Percentiles rank a stretch among this genome's conserved stretches.
Conservation (phyloP, 92 coral and sea anemone species). For the Phenganax stokvisi region DNA sequence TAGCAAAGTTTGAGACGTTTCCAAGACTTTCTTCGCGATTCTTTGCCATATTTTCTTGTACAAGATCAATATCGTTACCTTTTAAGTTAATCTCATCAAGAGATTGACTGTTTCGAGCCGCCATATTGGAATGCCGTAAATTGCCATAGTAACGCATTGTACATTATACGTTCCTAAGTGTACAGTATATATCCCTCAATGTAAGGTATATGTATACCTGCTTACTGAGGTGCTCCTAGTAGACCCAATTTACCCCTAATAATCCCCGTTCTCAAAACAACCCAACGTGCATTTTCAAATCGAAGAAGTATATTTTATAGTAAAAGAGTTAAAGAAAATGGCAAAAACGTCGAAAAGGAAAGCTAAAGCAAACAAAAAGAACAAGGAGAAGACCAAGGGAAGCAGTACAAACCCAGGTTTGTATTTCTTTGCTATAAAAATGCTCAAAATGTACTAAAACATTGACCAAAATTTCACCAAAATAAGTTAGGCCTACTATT, state of each 20-base stretch:
- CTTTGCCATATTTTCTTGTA: constrained; percentile 54
- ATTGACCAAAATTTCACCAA: too few species aligned
- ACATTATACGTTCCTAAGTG: neutral
- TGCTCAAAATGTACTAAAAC: neutral
- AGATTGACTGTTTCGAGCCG: constrained; percentile 78
- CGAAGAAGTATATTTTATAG: neutral
- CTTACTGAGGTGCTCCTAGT: too few species aligned
- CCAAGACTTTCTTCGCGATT: constrained; percentile 86
- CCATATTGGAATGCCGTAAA: constrained; percentile 62
- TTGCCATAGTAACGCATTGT: constrained; percentile 26
- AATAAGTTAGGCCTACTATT: too few species aligned
- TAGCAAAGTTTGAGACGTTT: constrained; percentile 69
- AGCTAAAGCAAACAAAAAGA: constrained; percentile 15
- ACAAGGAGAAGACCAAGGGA: constrained; percentile 27
- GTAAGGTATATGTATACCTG: neutral
- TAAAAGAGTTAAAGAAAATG: neutral
- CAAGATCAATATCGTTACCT: constrained; percentile 48
- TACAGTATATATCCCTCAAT: neutral
- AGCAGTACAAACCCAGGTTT: constrained; percentile 44
- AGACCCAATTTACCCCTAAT: neutral
- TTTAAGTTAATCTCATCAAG: constrained; percentile 55
- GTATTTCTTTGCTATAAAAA: neutral
- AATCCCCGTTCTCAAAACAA: neutral
- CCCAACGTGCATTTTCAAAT: neutral
- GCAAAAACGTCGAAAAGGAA: constrained; percentile 32